Percentiles rank a stretch among this genome's conserved stretches.
Conservation (phyloP, 2,113 vertebrate species). For the Phycodurus eques region DNA sequence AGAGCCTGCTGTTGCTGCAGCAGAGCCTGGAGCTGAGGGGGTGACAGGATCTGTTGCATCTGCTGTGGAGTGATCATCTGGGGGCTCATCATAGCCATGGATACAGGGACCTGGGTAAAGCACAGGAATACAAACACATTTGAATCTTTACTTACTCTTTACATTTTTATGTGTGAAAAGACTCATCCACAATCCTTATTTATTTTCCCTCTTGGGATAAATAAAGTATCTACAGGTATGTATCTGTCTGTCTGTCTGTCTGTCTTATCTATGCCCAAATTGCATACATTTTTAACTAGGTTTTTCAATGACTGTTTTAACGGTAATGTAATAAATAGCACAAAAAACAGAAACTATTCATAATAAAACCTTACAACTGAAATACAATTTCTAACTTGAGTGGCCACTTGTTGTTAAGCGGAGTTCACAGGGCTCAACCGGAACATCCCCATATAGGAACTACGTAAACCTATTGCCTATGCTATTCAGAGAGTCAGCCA, state of each 20-base stretch:
- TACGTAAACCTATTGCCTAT: background rate
- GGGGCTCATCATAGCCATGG: slow-evolving; percentile 98
- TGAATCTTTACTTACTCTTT: slow-evolving; percentile 8
- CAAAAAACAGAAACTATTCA: background rate
- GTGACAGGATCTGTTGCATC: slow-evolving; percentile 98
- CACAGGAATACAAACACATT: background rate
- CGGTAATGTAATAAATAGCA: background rate
- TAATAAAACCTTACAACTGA: background rate
- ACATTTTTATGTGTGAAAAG: slow-evolving; percentile 30
- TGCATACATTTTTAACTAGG: background rate
- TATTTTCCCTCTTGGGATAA: background rate
- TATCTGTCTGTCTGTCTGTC: background rate
- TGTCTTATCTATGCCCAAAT: background rate
- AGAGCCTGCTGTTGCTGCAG: slow-evolving; percentile 97
- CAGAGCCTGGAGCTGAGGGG: slow-evolving; percentile 93
- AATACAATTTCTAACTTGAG: background rate
- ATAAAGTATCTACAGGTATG: too few species aligned
- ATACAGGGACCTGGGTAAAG: slow-evolving; percentile 87
- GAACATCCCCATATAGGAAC: background rate
- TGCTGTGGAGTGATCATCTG: slow-evolving; percentile 99
- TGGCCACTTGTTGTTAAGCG: background rate
- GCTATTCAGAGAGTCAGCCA: background rate
- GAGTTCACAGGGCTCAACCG: background rate
- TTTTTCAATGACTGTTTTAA: background rate
- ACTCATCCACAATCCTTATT: background rate